Evolutionary conservation across 2,888 invertebrate genomes (phyloP).

Genomic region (Xestobium rufovillosum): DNA sequence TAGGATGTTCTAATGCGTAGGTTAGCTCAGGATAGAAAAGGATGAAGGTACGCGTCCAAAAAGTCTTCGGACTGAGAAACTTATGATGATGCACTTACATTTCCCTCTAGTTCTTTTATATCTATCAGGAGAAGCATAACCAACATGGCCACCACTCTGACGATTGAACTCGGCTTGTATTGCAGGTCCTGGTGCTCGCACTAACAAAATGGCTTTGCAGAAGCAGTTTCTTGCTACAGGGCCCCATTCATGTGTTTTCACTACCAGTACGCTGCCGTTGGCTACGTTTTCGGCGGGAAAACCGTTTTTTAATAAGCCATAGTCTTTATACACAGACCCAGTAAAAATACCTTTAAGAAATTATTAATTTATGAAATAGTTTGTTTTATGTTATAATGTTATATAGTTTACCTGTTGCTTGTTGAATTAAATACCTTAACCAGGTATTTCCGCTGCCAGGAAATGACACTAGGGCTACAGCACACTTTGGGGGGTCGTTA

Average conservation of each 20-base stretch:
- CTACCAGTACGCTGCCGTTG: slow-evolving; percentile 68
- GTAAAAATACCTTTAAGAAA: slow-evolving; percentile 57
- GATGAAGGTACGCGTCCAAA: no score
- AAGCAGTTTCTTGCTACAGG: slow-evolving; percentile 51
- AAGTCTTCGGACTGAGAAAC: no score
- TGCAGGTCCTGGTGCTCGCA: slow-evolving; percentile 64
- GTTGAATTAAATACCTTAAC: slow-evolving; percentile 70
- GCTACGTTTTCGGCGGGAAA: slow-evolving; percentile 71
- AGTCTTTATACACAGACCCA: slow-evolving; percentile 76
- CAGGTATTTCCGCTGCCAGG: slow-evolving; percentile 84
- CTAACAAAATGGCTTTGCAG: slow-evolving; percentile 59
- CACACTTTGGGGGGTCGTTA: slow-evolving; percentile 44
- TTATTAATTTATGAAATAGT: slow-evolving; percentile 4
- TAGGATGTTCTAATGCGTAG: no score
- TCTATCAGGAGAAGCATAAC: slow-evolving; percentile 63
- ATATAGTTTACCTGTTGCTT: slow-evolving; percentile 64
- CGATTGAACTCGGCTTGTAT: slow-evolving; percentile 75
- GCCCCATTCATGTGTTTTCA: slow-evolving; percentile 75
- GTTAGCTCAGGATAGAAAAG: no score
- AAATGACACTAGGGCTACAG: slow-evolving; percentile 65
- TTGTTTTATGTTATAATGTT: no score
- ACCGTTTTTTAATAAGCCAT: slow-evolving; percentile 67
- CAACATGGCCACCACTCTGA: slow-evolving; percentile 72
- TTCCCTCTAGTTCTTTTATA: slow-evolving; percentile 55
- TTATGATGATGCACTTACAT: no score